Evolutionary conservation across 1,140 invertebrate genomes (phyloP).

Genomic region (Euschistus heros): DNA sequence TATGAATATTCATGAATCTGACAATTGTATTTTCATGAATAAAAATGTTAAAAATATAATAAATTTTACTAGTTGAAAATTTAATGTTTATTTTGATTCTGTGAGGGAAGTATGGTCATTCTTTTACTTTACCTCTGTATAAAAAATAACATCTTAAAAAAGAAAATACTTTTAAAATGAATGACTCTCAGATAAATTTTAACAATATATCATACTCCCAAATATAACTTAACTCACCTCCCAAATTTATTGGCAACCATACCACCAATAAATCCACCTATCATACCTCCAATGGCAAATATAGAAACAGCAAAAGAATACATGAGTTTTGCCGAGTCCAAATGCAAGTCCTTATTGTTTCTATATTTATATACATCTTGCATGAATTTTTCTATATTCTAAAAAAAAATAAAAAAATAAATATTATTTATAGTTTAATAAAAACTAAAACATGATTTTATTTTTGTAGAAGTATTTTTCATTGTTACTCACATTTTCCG

Average conservation of each 20-base stretch:
- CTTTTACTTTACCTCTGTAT: no score
- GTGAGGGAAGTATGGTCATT: no score
- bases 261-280: slow-evolving; percentile 84
- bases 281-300: slow-evolving; percentile 91
- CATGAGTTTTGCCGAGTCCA: slow-evolving; percentile 57
- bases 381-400: slow-evolving; percentile 90
- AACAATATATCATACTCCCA: no score
- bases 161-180: no score
- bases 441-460: not conserved
- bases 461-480: not conserved
- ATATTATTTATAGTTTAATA: not conserved
- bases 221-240: slow-evolving; percentile 47
- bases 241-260: slow-evolving; percentile 82
- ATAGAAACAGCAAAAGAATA: slow-evolving; percentile 88
- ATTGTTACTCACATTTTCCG: slow-evolving; percentile 55
- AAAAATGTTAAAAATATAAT: no score
- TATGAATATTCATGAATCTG: no score
- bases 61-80: no score
- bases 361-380: slow-evolving; percentile 71
- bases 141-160: no score
- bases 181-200: no score
- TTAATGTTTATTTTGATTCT: no score
- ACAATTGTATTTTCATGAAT: no score
- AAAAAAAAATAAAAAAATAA: slow-evolving; percentile 32
- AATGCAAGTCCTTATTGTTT: slow-evolving; percentile 57